These are phyloP conservation scores for Condylura cristata DNA, from an alignment of 2,113 vertebrate genomes.

Conservation along the genomic window DNA sequence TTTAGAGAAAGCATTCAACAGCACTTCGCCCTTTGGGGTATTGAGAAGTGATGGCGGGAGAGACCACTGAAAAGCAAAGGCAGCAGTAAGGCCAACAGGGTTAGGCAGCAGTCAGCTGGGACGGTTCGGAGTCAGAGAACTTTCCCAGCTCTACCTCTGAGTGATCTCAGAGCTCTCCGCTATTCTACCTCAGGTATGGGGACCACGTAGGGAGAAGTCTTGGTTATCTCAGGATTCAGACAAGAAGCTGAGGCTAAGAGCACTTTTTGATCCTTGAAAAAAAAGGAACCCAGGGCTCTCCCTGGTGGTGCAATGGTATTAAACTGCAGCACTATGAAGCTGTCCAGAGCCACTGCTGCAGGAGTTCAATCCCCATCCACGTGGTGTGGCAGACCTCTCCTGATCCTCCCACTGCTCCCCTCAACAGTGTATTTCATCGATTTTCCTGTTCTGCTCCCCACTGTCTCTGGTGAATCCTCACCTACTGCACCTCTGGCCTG, in stretches of 20 bases:
- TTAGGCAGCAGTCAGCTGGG: not conserved
- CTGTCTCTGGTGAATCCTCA: no score
- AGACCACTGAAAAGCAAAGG: slow-evolving; percentile 82
- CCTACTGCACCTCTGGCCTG: no score
- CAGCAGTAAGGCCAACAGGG: not conserved
- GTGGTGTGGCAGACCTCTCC: no score
- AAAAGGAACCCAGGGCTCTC: not conserved
- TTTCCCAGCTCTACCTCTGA: not conserved
- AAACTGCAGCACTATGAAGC: no score
- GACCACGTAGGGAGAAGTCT: not conserved
- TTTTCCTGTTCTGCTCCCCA: no score
- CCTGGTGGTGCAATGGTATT: no score
- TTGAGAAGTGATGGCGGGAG: slow-evolving; percentile 80
- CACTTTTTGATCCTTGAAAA: slow-evolving; percentile 37
- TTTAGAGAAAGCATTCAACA: slow-evolving; percentile 73
- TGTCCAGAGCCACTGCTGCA: no score
- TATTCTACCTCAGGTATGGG: not conserved
- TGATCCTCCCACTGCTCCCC: no score
- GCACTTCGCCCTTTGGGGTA: slow-evolving; percentile 64
- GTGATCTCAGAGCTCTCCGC: not conserved
- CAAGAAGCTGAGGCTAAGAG: slow-evolving; percentile 8
- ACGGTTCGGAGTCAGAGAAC: not conserved
- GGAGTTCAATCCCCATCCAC: no score
- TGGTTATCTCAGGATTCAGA: not conserved
- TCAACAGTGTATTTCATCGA: no score